Base-by-base conservation (phyloP, 2,888 invertebrate species). In the Leistus spinibarbis region DNA sequence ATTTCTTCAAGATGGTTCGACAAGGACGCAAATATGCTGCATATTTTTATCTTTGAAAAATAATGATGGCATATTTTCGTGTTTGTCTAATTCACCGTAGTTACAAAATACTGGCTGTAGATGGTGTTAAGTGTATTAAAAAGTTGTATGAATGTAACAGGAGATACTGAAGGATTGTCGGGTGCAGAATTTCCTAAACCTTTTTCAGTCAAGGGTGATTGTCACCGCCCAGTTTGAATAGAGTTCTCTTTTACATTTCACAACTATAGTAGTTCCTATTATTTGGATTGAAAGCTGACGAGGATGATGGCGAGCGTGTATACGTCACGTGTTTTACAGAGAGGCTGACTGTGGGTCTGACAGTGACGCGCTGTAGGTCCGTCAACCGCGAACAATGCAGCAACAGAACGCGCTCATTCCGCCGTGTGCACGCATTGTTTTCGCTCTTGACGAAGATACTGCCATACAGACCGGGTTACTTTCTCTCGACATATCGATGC, bases 321-420 rank as follows among this genome's bases (percentile, higher is more conserved):
- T 17, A 16, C 27, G 64, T 40, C 40, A 40, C 40, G 40, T 40
- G 40, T 40, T 40, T 40, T 40, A 40, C 40, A 7, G 40, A 40
- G 40, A 40, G 40, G 5, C 13, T 10, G 1, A 40, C 57, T 3
- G 13, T 57, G 57, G 17, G 57, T 57, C 19, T 57, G 57, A 19
- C 19, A 19, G 57, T 57, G 57, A 19, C 5, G 9, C 7, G 9
- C 7, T 57, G 57, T 57, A 20, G 40, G 40, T 22, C 60, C 60
- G 60, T 60, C 60, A 60, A 60, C 60, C 22, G 3, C 22, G 60
- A 60, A 60, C 60, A 60, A 60, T 19, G 16, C 60, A 60, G 16
- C 60, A 19, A 19, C 10, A 60, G 60, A 60, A 60, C 22, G 60
- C 60, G 53, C 16, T 27, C 54, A 54, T 53, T 67, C 40, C 53